These are phyloP conservation scores for Cyprinodon tularosa DNA, from an alignment of 2,113 vertebrate genomes.

Conservation along the genomic window DNA sequence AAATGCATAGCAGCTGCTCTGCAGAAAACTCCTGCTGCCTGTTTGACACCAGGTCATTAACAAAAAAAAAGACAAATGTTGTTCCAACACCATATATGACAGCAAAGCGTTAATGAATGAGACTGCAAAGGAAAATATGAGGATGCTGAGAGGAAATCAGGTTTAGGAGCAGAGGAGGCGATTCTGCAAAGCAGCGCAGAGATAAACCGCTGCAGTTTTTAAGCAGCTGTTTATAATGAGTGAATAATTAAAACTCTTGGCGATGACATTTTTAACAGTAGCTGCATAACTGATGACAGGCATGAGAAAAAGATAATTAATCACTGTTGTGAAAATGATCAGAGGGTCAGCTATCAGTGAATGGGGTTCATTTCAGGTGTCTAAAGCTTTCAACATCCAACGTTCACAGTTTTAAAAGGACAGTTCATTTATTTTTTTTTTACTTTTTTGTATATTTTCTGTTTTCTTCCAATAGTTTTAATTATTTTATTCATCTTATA, in stretches of 20 bases:
- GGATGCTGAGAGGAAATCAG: not conserved
- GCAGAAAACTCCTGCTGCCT: constrained; percentile 48
- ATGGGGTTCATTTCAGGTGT: not conserved
- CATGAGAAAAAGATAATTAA: constrained; percentile 38
- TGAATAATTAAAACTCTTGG: constrained; percentile 47
- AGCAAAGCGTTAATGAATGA: constrained; percentile 45
- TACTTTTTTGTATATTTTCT: not conserved
- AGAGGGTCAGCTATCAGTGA: constrained; percentile 12
- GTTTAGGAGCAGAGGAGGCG: not conserved
- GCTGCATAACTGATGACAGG: constrained; percentile 47
- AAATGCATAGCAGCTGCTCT: constrained; percentile 71
- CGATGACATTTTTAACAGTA: constrained; percentile 34
- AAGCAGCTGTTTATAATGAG: constrained; percentile 16
- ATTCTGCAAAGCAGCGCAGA: not conserved
- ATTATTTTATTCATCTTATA: not conserved
- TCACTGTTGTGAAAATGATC: constrained; percentile 27
- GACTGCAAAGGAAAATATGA: constrained; percentile 14
- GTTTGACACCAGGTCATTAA: constrained; percentile 69
- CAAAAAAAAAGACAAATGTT: constrained; percentile 57
- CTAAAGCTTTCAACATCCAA: constrained; percentile 41
- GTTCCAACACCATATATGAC: constrained; percentile 36
- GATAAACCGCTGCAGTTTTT: constrained; percentile 9
- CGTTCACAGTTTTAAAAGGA: not conserved
- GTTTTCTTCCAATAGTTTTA: constrained; percentile 3
- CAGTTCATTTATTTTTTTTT: not conserved